These are phyloP conservation scores for Uria aalge DNA, from an alignment of 2,113 vertebrate genomes.

Conservation along the genomic window DNA sequence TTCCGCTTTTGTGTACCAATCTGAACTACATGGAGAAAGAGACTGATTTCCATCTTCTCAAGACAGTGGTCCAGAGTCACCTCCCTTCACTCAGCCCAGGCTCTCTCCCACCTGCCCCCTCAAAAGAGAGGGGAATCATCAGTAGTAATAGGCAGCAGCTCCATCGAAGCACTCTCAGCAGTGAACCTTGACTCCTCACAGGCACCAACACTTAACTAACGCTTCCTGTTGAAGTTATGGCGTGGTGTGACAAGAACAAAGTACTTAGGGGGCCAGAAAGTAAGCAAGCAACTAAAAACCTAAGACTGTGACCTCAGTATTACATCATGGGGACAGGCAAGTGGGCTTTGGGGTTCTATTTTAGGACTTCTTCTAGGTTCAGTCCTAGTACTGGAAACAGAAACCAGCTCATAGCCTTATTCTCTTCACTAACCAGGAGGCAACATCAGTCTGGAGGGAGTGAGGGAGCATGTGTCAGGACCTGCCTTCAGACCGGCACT, in stretches of 20 bases:
- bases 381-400: not conserved
- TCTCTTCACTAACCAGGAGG: not conserved
- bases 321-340: not conserved
- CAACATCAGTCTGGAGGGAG: not conserved
- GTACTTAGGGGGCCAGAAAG: not conserved
- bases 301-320: not conserved
- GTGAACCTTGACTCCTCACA: fast-evolving
- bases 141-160: not conserved
- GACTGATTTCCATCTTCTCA: not conserved
- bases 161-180: fast-evolving
- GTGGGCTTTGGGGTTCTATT: not conserved
- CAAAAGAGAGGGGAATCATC: not conserved
- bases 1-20: not conserved
- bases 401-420: not conserved
- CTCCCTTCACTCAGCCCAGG: not conserved
- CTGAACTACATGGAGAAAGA: not conserved
- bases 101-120: not conserved
- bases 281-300: not conserved
- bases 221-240: not conserved
- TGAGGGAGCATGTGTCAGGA: not conserved
- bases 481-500: not conserved
- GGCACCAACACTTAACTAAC: not conserved
- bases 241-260: not conserved
- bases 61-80: not conserved
- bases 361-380: not conserved